phyloP scores from a whole-genome alignment of 2,888 invertebrate genomes.

The Anthoptus insignis region DNA sequence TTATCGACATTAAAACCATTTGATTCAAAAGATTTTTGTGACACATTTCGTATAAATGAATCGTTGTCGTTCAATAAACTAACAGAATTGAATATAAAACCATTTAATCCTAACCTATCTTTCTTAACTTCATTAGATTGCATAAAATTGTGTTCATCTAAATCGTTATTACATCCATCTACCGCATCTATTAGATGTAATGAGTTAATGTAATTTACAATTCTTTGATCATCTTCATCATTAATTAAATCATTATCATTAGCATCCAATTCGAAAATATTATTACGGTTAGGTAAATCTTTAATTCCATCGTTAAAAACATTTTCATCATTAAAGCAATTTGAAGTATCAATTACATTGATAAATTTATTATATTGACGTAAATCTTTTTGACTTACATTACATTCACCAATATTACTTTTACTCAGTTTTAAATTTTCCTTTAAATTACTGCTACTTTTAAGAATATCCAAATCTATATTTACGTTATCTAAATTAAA shows the following conservation, averaged over 20 bases:
- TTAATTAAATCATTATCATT: conserved; percentile 1
- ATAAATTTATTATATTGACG: not conserved
- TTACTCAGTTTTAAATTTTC: too few species aligned
- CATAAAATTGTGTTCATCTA: not conserved
- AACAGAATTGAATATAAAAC: conserved; percentile 64
- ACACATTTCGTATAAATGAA: conserved; percentile 43
- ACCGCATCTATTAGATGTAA: not conserved
- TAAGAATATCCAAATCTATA: too few species aligned
- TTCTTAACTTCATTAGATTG: conserved; percentile 1
- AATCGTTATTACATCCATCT: too few species aligned
- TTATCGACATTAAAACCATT: conserved; percentile 44
- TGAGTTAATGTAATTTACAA: not conserved
- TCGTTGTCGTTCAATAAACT: conserved; percentile 67
- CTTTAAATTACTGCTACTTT: too few species aligned
- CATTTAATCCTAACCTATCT: conserved; percentile 49
- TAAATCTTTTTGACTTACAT: not conserved
- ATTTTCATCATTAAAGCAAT: not conserved
- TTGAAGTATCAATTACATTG: not conserved
- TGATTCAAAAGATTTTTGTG: conserved; percentile 41
- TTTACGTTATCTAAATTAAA: too few species aligned
- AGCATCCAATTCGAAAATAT: not conserved
- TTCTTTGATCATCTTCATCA: too few species aligned
- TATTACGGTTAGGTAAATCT: not conserved
- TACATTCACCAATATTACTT: not conserved
- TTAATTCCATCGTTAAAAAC: not conserved